Base-by-base conservation (phyloP, 37 sponge, comb jelly and placozoan species). In the Crambe crambe region DNA sequence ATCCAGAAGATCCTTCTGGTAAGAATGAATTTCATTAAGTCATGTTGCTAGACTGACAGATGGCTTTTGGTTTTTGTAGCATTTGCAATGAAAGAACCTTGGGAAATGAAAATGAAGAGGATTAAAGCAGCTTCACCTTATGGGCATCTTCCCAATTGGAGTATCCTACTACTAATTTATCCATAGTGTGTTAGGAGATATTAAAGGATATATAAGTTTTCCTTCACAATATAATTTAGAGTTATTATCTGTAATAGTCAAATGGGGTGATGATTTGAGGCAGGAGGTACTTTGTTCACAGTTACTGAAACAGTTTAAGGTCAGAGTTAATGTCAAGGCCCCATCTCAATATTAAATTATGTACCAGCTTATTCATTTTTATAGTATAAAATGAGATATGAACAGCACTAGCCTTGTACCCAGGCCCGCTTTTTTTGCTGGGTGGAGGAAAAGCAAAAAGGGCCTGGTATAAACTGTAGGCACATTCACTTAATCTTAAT, bases 261-360 rank as follows among this genome's bases (percentile, higher is more conserved):
- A 98, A 75, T 90, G 89, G 85, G 98, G 96, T 8, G 96, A 98
- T 66, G 98, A 98, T 84, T 74, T 98, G 66, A 56, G 98, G 44
- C 98, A 98, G 67, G 98, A 98, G 68, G 72, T 90, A 54, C 82
- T 95, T 2, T 92, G 93, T 27, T 75, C 76, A 27, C 98, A 98
- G 66, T 85, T 98, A 35, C 64, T 98, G 77, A 83, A 83, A 47
- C 94, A 95, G 75, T 95, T 98, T 76, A 86, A 90, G 84, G 93
- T 84, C 26, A 27, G 82, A n/a, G n/a, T n/a, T n/a, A n/a, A n/a
- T n/a, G n/a, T n/a, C n/a, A n/a, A n/a, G n/a, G n/a, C n/a, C n/a
- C n/a, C n/a, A n/a, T n/a, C n/a, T n/a, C n/a, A n/a, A n/a, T n/a
- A n/a, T n/a, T n/a, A n/a, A n/a, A n/a, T n/a, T n/a, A n/a, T n/a